Percentiles rank a stretch among this genome's conserved stretches.
These are phyloP conservation scores for Tetrax tetrax DNA, from an alignment of 2,113 vertebrate genomes.

Conservation along the genomic window DNA sequence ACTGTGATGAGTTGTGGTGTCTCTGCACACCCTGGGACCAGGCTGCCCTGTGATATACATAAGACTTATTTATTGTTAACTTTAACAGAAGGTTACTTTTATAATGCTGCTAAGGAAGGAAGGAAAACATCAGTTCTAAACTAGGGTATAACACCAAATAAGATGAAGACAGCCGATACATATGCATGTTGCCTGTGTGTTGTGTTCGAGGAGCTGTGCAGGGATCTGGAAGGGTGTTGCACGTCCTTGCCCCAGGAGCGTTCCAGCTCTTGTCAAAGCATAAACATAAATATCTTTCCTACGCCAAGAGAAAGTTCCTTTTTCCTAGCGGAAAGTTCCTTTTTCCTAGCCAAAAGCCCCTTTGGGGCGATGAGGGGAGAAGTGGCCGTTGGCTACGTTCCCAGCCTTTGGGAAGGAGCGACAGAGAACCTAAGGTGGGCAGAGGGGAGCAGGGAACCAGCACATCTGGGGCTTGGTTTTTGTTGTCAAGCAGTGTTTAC, in stretches of 20 bases:
- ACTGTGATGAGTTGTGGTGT: background rate
- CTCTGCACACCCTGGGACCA: background rate
- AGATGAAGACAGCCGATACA: slow-evolving; percentile 6
- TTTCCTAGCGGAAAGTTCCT: background rate
- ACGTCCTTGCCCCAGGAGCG: background rate
- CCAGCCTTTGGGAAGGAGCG: background rate
- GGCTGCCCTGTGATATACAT: background rate
- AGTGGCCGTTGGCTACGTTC: background rate
- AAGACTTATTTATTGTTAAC: background rate
- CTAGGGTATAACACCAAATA: background rate
- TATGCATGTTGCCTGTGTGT: slow-evolving; percentile 4
- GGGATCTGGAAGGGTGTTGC: background rate
- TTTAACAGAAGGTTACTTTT: background rate
- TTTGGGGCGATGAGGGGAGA: background rate
- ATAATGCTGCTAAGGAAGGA: background rate
- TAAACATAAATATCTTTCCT: background rate
- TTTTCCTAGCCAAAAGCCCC: background rate
- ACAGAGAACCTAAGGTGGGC: background rate
- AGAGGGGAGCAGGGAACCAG: background rate
- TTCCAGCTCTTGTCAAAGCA: slow-evolving; percentile 13
- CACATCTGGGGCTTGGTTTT: background rate
- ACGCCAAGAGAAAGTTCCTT: background rate
- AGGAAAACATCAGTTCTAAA: slow-evolving; percentile 2
- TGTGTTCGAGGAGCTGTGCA: background rate
- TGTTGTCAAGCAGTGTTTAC: slow-evolving; percentile 26